Base-by-base conservation (phyloP, 2,113 vertebrate species). In the Silurus asotus region DNA sequence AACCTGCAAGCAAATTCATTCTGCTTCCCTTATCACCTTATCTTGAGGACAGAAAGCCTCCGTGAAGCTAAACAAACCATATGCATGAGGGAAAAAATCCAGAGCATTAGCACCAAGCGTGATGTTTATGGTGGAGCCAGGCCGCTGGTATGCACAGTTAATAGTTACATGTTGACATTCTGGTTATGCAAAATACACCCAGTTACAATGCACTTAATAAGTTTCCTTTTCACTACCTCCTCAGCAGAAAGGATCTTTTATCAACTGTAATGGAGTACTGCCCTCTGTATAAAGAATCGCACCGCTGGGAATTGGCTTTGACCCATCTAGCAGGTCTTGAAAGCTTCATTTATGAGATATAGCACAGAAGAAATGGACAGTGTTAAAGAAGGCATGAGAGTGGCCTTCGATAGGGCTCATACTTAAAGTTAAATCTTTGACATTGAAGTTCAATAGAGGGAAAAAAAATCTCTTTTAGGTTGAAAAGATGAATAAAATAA, bases 151-250 rank as follows among this genome's bases (percentile, higher is more conserved):
- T 78, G 67, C 78, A 85, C 25, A 5, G 28, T 13, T 81, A 86
- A 72, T 59, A 25, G 37, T 23, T 8, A 23, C 64, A 51, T 72
- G 62, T 86, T 61, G 84, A 70, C 14, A 23, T 79, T 79, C 75
- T n/a, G 53, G 77, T 80, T 86, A 80, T 86, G 84, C 53, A 81
- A 59, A 13, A 5, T 20, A 77, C n/a, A 53, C 61, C 59, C 28
- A 45, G 17, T 78, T 55, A 25, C 25, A 67, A 19, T 25, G 8
- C 13, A 37, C 56, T 62, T 23, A 75, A 62, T 56, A 84, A 25
- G 28, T 70, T 25, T 76, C 58, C 58, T 37, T 23, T 25, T 67
- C 45, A 25, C 10, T 17, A n/a, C 17, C n/a, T 23, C 59, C 56
- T 45, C 74, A 13, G 19, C 51, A 45, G 75, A 28, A 58, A 78